Evolutionary conservation across 2,888 invertebrate genomes (phyloP).

Genomic region (Drosophila cognata): DNA sequence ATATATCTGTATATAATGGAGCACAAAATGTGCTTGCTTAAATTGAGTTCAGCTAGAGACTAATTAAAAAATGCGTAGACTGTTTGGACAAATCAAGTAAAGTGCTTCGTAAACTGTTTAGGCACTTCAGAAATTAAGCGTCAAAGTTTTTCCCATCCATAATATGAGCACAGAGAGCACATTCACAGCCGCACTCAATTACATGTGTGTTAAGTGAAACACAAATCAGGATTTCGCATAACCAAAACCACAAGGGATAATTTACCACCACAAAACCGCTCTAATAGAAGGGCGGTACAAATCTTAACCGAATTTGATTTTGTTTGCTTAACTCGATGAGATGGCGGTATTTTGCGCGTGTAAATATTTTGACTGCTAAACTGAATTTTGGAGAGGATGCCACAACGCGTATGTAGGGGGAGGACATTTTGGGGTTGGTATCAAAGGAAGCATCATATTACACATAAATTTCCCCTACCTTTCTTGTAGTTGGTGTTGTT

Average conservation of each 20-base stretch:
- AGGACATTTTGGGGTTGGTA: not conserved
- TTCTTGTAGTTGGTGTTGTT: constrained; percentile 16
- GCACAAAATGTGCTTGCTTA: no score
- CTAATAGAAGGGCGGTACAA: constrained; percentile 17
- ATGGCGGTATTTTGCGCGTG: constrained; percentile 48
- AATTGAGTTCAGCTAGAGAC: not conserved
- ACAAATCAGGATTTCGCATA: constrained; percentile 40
- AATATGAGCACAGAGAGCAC: constrained; percentile 1
- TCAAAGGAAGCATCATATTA: constrained; percentile 42
- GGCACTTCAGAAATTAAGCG: constrained; percentile 21
- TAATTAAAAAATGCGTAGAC: not conserved
- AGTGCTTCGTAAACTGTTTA: constrained; percentile 22
- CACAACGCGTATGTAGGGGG: not conserved
- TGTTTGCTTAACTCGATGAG: constrained; percentile 68
- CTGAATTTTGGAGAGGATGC: constrained; percentile 41
- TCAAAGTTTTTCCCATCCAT: constrained; percentile 14
- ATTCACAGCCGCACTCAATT: constrained; percentile 20
- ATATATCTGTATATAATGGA: no score
- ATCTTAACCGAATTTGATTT: constrained; percentile 56
- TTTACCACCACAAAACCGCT: constrained; percentile 20
- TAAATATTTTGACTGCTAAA: constrained; percentile 58
- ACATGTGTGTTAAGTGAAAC: constrained; percentile 44
- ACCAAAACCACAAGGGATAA: constrained; percentile 29
- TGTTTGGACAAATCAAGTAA: constrained; percentile 10
- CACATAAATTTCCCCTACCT: constrained; percentile 43